phyloP scores from a whole-genome alignment of 2,797 vertebrate genomes.

The Pseudopleuronectes americanus region DNA sequence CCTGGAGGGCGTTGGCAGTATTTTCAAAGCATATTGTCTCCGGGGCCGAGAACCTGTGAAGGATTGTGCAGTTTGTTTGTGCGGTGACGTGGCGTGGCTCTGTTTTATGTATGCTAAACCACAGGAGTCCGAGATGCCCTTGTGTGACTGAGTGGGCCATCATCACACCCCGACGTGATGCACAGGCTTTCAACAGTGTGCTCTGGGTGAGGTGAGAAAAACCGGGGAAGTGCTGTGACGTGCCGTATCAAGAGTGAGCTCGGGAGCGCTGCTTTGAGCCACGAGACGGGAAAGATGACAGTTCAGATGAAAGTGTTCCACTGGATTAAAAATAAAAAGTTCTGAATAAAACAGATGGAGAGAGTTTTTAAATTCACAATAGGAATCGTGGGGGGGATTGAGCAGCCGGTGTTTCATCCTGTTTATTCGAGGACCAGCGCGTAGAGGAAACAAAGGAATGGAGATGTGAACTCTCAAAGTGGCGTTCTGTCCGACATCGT shows the following conservation, averaged over 20 bases:
- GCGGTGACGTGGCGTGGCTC: conserved; percentile 24
- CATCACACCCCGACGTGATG: conserved; percentile 65
- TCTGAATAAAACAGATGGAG: conserved; percentile 69
- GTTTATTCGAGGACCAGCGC: conserved; percentile 31
- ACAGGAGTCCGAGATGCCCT: conserved; percentile 65
- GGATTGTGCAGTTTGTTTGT: conserved; percentile 1
- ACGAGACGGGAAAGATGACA: conserved; percentile 63
- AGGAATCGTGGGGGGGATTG: conserved; percentile 26
- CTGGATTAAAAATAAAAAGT: conserved; percentile 64
- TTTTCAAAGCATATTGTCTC: conserved; percentile 13
- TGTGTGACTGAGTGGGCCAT: conserved; percentile 68
- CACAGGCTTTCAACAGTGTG: conserved; percentile 69
- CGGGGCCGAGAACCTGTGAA: conserved; percentile 1
- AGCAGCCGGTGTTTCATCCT: conserved; percentile 24
- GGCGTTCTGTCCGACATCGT: conserved; percentile 36
- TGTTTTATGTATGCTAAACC: conserved; percentile 61
- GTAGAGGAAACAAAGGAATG: conserved; percentile 4
- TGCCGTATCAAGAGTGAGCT: conserved; percentile 67
- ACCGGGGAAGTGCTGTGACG: conserved; percentile 71
- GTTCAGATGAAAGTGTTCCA: conserved; percentile 70
- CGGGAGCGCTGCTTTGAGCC: conserved; percentile 65
- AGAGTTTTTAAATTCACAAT: conserved; percentile 55
- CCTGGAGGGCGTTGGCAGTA: conserved; percentile 10
- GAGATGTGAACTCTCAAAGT: conserved; percentile 22
- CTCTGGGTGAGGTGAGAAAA: conserved; percentile 77